Evolutionary conservation across 1,140 invertebrate genomes (phyloP).

Genomic region (Euwallacea fornicatus): DNA sequence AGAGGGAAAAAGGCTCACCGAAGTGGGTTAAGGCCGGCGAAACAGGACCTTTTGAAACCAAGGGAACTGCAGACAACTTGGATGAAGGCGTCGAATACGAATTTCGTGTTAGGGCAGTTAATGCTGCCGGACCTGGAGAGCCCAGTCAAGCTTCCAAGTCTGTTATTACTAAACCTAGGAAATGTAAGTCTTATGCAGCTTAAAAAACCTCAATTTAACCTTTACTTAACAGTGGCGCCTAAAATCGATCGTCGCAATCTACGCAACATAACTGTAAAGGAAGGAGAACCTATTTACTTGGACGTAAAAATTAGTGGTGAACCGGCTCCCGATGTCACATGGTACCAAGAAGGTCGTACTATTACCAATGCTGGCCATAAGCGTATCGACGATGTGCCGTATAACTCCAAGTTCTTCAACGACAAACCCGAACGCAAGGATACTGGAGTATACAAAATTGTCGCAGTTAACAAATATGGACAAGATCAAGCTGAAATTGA

Average conservation of each 20-base stretch:
- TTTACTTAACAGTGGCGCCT: slow-evolving; percentile 73
- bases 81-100: slow-evolving; percentile 87
- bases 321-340: slow-evolving; percentile 78
- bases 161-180: slow-evolving; percentile 81
- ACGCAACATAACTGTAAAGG: slow-evolving; percentile 73
- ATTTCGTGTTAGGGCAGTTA: slow-evolving; percentile 83
- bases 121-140: slow-evolving; percentile 78
- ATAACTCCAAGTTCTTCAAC: slow-evolving; percentile 83
- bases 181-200: slow-evolving; percentile 65
- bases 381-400: slow-evolving; percentile 80
- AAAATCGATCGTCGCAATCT: slow-evolving; percentile 87
- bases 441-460: slow-evolving; percentile 83
- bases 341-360: slow-evolving; percentile 67
- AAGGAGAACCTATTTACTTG: slow-evolving; percentile 81
- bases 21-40: slow-evolving; percentile 87
- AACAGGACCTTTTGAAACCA: slow-evolving; percentile 73
- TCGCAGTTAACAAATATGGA: slow-evolving; percentile 83
- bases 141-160: slow-evolving; percentile 72
- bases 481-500: slow-evolving; percentile 88
- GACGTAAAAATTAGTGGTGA: slow-evolving; percentile 85
- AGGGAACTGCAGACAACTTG: slow-evolving; percentile 75
- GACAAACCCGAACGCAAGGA: slow-evolving; percentile 82
- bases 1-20: slow-evolving; percentile 84
- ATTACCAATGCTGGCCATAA: slow-evolving; percentile 60
- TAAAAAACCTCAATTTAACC: slow-evolving; percentile 16